A percentile compares a stretch with the other conserved stretches of the same genome.
Evolutionary conservation across 2,888 invertebrate genomes (phyloP).

Genomic region (Listrodromus nycthemerus): DNA sequence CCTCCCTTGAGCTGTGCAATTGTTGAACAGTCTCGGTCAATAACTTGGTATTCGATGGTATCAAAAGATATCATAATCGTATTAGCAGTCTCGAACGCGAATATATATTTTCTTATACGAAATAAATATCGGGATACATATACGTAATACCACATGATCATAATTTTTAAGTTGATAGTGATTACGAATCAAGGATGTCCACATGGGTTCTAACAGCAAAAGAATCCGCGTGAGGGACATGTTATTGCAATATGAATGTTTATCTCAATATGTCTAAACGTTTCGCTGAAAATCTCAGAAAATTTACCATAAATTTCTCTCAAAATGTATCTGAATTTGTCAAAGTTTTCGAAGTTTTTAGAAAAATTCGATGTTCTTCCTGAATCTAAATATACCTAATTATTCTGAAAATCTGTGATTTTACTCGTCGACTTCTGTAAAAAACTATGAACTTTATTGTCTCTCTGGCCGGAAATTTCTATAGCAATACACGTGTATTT

Average conservation of each 20-base stretch:
- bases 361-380: too few species aligned
- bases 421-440: too few species aligned
- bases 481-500: too few species aligned
- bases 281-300: too few species aligned
- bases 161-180: neutral
- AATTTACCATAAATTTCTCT: too few species aligned
- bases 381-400: too few species aligned
- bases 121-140: neutral
- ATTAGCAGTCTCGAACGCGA: neutral
- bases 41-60: slow-evolving; percentile 53
- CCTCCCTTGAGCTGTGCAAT: slow-evolving; percentile 83
- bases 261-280: too few species aligned
- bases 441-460: too few species aligned
- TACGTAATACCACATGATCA: neutral
- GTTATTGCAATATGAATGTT: neutral
- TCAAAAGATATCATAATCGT: slow-evolving; percentile 56
- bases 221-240: neutral
- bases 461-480: too few species aligned
- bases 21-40: slow-evolving; percentile 69
- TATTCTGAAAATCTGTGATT: too few species aligned
- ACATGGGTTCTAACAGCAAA: neutral
- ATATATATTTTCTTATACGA: neutral
- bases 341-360: too few species aligned
- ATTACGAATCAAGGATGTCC: neutral
- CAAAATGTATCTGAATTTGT: too few species aligned